Evolutionary conservation across 2,888 invertebrate species (phyloP).

Genomic region (Octonoba sinensis): DNA sequence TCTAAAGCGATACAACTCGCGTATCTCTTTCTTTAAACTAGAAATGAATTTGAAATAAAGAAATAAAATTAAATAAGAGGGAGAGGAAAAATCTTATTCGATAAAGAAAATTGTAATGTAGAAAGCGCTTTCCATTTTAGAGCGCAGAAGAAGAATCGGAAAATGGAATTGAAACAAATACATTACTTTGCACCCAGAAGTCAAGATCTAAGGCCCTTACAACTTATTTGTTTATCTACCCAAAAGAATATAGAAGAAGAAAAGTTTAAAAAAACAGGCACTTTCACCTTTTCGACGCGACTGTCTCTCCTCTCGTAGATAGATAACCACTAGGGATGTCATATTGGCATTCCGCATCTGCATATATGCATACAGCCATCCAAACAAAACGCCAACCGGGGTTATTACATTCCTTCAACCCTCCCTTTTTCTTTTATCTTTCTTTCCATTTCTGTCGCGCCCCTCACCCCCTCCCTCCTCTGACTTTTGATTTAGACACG

Average conservation of each 20-base stretch:
- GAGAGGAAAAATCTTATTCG: not conserved
- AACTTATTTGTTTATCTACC: constrained; percentile 59
- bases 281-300: constrained; percentile 55
- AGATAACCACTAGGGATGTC: constrained; percentile 42
- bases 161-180: constrained; percentile 62
- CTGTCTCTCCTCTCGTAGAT: constrained; percentile 45
- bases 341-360: constrained; percentile 35
- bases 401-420: constrained; percentile 60
- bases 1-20: constrained; percentile 41
- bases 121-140: constrained; percentile 2
- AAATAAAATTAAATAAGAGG: constrained; percentile 59
- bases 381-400: constrained; percentile 57
- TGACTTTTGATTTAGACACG: constrained; percentile 61
- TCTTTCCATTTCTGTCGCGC: constrained; percentile 15
- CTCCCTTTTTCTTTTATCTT: constrained; percentile 6
- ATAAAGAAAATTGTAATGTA: constrained; percentile 23
- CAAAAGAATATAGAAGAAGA: constrained; percentile 18
- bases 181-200: constrained; percentile 64
- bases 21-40: constrained; percentile 33
- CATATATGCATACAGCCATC: constrained; percentile 44
- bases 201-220: constrained; percentile 43
- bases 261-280: constrained; percentile 27
- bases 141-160: constrained; percentile 29
- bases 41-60: constrained; percentile 50
- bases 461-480: constrained; percentile 20